Conservation (phyloP, 2,888 invertebrate species). For the Eupithecia inturbata region DNA sequence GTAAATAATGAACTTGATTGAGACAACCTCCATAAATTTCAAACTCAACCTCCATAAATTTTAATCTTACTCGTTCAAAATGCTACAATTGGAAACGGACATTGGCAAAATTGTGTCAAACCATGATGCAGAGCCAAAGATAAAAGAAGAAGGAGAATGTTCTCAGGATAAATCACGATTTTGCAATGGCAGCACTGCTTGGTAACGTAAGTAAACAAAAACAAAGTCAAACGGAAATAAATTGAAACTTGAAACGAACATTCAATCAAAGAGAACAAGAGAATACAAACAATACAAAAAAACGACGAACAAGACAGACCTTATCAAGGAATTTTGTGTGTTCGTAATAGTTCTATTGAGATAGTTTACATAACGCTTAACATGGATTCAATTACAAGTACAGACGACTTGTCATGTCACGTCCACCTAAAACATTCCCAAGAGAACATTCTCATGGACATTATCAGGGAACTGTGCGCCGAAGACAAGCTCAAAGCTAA, state of each 20-base stretch:
- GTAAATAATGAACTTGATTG: too few relatives aligned
- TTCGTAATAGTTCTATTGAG: not conserved
- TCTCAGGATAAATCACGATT: too few relatives aligned
- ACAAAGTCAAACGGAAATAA: constrained; percentile 2
- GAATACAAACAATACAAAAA: too few relatives aligned
- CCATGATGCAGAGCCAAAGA: too few relatives aligned
- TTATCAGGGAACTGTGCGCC: constrained; percentile 69
- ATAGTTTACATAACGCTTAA: not conserved
- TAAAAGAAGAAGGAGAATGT: too few relatives aligned
- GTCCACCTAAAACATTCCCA: constrained; percentile 59
- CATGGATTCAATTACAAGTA: constrained; percentile 69
- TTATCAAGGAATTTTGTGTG: not conserved
- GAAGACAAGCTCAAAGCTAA: constrained; percentile 62
- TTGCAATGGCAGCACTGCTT: not conserved
- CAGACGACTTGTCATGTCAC: constrained; percentile 50
- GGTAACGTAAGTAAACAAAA: not conserved
- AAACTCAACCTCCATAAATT: too few relatives aligned
- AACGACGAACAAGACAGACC: too few relatives aligned
- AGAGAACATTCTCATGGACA: constrained; percentile 69
- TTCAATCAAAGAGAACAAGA: not conserved
- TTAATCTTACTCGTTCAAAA: too few relatives aligned
- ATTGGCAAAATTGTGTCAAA: too few relatives aligned
- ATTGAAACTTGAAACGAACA: not conserved
- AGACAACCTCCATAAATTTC: too few relatives aligned
- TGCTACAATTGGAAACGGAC: too few relatives aligned